Evolutionary conservation across 2,888 invertebrate species (phyloP).

Genomic region (Troilus luridus): DNA sequence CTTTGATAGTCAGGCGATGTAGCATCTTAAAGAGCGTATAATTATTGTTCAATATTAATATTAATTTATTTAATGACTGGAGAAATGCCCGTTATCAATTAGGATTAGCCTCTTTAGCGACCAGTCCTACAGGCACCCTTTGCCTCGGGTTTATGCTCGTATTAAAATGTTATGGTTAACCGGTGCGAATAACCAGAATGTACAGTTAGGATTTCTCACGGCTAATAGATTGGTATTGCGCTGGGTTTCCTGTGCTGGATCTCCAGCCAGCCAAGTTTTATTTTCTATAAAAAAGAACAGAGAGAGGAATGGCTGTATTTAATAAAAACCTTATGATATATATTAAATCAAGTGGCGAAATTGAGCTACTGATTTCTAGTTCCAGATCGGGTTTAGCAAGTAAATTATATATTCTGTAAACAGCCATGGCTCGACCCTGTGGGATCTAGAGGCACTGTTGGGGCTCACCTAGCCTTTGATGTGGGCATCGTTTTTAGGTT

Average conservation of each 20-base stretch:
- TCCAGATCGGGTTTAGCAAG: too few species aligned
- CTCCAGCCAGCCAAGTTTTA: neutral
- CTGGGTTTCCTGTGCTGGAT: neutral
- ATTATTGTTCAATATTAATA: conserved; percentile 36
- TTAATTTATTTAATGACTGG: conserved; percentile 34
- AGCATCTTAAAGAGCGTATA: neutral
- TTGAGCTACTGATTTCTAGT: too few species aligned
- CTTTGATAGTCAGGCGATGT: neutral
- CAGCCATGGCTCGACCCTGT: too few species aligned
- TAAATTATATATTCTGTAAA: too few species aligned
- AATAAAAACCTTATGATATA: too few species aligned
- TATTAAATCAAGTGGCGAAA: too few species aligned
- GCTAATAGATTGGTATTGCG: neutral
- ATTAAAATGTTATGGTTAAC: conserved; percentile 27
- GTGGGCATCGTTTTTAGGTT: too few species aligned
- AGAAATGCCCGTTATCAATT: conserved; percentile 22
- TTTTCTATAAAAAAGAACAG: too few species aligned
- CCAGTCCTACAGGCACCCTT: neutral
- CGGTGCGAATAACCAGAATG: neutral
- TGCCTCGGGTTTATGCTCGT: neutral
- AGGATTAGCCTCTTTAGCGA: conserved; percentile 20
- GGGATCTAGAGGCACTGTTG: too few species aligned
- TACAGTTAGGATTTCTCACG: conserved; percentile 30
- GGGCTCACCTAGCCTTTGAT: too few species aligned
- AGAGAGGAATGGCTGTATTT: too few species aligned